These are phyloP conservation scores for Styela plicata DNA, from an alignment of 23 tunicate genomes.

Conservation along the genomic window DNA sequence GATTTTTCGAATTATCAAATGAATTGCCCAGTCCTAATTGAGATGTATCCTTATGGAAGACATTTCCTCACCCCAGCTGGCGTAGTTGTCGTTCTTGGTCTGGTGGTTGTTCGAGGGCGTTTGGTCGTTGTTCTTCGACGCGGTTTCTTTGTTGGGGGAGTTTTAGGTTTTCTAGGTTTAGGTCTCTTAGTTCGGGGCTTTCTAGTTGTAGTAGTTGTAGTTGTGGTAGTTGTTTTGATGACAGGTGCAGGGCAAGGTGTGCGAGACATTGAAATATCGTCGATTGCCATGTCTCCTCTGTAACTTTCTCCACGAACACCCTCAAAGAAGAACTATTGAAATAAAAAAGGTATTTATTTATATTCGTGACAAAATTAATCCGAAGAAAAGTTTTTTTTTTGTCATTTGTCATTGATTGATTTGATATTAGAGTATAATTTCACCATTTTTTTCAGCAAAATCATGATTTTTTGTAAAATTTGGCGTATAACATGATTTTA, in stretches of 20 bases:
- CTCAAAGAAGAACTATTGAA: constrained; percentile 46
- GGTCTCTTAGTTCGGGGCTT: constrained; percentile 21
- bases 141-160: background rate
- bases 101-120: constrained; percentile 34
- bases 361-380: background rate
- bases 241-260: constrained; percentile 41
- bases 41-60: too few relatives aligned
- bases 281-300: constrained; percentile 79
- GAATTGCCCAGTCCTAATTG: too few relatives aligned
- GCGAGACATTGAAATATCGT: constrained; percentile 43
- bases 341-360: background rate
- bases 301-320: constrained; percentile 44
- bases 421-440: too few relatives aligned
- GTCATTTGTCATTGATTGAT: too few relatives aligned
- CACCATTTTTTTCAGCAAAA: too few relatives aligned
- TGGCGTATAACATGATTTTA: too few relatives aligned
- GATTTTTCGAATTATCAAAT: too few relatives aligned
- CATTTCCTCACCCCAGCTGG: too few relatives aligned
- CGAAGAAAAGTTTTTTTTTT: too few relatives aligned
- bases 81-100: constrained; percentile 29
- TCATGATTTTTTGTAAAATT: too few relatives aligned
- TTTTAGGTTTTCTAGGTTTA: background rate
- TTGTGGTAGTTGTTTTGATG: constrained; percentile 48
- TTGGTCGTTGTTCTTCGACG: constrained; percentile 22
- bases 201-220: constrained; percentile 29